Evolutionary conservation across 2,888 invertebrate species (phyloP).

Genomic region (Lysandra coridon): DNA sequence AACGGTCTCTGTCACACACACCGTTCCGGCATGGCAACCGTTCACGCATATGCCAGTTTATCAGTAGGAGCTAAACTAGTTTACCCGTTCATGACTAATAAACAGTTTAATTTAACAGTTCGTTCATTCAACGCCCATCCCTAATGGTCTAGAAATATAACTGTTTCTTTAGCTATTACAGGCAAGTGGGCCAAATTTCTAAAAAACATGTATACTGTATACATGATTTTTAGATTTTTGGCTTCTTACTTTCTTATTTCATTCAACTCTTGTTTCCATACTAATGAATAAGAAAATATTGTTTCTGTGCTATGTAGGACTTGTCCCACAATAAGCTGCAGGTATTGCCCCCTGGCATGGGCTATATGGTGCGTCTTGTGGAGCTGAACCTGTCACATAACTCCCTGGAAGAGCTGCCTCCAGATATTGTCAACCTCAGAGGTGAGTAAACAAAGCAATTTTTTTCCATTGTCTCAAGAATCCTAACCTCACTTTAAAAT

Average conservation of each 20-base stretch:
- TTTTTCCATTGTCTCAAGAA: background rate
- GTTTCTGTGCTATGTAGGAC: constrained; percentile 77
- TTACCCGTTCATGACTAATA: too few relatives aligned
- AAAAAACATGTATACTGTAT: too few relatives aligned
- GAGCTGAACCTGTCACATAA: constrained; percentile 88
- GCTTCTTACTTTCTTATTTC: too few relatives aligned
- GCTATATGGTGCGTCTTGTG: constrained; percentile 88
- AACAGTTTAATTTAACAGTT: too few relatives aligned
- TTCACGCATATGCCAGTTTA: too few relatives aligned
- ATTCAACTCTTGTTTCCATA: background rate
- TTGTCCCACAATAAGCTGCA: constrained; percentile 88
- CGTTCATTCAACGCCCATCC: too few relatives aligned
- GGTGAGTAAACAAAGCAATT: constrained; percentile 72
- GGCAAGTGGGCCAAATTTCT: background rate
- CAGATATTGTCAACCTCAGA: constrained; percentile 90
- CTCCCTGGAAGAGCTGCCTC: constrained; percentile 86
- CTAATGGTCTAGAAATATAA: background rate
- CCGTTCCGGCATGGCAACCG: too few relatives aligned
- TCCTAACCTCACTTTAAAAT: background rate
- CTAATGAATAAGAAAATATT: background rate
- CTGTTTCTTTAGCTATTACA: background rate
- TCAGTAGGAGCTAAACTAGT: too few relatives aligned
- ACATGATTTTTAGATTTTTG: too few relatives aligned
- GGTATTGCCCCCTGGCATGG: constrained; percentile 88
- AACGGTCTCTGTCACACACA: too few relatives aligned